A percentile compares a stretch with the other conserved stretches of the same genome.
Conservation (phyloP, 2,113 vertebrate species). For the Entelurus aequoreus region DNA sequence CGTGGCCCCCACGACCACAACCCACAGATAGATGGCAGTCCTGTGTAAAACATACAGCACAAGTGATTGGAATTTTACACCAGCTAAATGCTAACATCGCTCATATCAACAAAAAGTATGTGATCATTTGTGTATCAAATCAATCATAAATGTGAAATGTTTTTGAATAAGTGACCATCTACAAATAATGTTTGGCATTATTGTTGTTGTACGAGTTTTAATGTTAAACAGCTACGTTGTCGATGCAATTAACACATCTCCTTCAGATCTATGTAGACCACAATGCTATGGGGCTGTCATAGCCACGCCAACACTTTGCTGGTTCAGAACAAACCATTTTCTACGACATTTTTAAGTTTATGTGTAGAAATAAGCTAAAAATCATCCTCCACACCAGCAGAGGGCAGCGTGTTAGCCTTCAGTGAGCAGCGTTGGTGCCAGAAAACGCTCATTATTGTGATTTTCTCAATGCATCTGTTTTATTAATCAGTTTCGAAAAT, state of each 20-base stretch:
- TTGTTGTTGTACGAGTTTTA: background rate
- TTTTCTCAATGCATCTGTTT: too few species aligned
- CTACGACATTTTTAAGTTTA: background rate
- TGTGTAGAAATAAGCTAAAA: background rate
- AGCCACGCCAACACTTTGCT: too few species aligned
- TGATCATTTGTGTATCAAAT: background rate
- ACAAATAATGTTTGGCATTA: too few species aligned
- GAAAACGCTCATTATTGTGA: too few species aligned
- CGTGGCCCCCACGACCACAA: too few species aligned
- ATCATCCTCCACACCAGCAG: background rate
- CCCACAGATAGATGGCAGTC: too few species aligned
- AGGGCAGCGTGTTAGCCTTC: background rate
- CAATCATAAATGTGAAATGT: background rate
- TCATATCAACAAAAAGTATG: background rate
- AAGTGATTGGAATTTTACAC: background rate
- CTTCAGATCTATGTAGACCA: too few species aligned
- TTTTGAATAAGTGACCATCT: too few species aligned
- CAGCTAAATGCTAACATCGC: constrained; percentile 3
- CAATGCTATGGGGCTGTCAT: too few species aligned
- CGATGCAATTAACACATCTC: too few species aligned
- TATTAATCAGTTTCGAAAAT: too few species aligned
- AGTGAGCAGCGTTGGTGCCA: background rate
- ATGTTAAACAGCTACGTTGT: too few species aligned
- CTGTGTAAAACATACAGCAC: background rate
- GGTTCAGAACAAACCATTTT: background rate